Conservation (phyloP, 2,113 vertebrate genomes). For the Irena cyanogastra region DNA sequence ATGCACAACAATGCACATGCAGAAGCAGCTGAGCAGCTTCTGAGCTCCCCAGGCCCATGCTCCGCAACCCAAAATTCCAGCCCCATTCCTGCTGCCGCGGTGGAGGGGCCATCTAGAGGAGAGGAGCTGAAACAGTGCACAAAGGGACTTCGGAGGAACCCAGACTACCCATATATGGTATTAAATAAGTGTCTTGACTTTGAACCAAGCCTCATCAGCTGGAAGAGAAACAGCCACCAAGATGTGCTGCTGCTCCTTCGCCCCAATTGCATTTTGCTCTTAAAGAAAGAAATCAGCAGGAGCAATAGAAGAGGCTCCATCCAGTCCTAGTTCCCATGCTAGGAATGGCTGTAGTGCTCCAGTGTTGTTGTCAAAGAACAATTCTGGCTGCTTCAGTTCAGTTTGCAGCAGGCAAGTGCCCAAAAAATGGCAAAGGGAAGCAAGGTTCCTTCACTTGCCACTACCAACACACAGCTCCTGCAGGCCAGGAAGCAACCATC, state of each 20-base stretch:
- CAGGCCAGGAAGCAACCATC: background rate
- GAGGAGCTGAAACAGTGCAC: slow-evolving; percentile 11
- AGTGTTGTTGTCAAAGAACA: background rate
- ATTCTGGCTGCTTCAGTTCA: background rate
- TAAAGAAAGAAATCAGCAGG: background rate
- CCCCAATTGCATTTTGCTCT: background rate
- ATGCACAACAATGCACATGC: background rate
- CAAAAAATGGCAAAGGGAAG: background rate
- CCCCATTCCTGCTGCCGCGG: background rate
- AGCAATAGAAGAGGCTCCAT: background rate
- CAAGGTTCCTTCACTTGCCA: background rate
- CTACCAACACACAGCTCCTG: background rate
- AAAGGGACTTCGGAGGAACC: background rate
- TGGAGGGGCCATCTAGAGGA: slow-evolving; percentile 64
- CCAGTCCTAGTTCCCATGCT: background rate
- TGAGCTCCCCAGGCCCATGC: background rate
- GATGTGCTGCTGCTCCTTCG: background rate
- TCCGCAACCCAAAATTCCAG: background rate
- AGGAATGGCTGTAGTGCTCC: background rate
- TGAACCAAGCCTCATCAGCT: background rate
- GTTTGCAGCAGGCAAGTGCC: background rate
- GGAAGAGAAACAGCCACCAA: background rate
- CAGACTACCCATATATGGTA: slow-evolving; percentile 52
- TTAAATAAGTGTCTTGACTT: slow-evolving; percentile 9
- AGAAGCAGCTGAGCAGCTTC: background rate